These are phyloP conservation scores for Nesospiza acunhae DNA, from an alignment of 2,113 vertebrate species.

Conservation along the genomic window DNA sequence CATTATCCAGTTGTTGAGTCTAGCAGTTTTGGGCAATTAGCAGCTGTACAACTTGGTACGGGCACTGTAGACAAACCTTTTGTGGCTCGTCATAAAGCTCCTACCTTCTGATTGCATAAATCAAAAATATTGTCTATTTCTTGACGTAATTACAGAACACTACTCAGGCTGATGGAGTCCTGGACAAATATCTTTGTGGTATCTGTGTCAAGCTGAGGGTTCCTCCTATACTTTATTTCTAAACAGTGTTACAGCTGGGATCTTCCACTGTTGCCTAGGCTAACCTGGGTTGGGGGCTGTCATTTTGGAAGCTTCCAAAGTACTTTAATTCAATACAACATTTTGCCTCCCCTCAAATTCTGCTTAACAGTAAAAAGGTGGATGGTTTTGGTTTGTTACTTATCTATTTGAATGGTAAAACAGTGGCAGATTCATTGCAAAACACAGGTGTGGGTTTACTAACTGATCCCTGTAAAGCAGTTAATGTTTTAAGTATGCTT, in stretches of 20 bases:
- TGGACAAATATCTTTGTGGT: slow-evolving; percentile 42
- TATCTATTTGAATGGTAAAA: background rate
- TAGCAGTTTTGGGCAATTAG: background rate
- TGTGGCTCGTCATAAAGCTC: background rate
- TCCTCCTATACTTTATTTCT: slow-evolving; percentile 44
- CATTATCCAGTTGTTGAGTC: background rate
- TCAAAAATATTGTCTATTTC: slow-evolving; percentile 72
- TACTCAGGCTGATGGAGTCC: slow-evolving; percentile 45
- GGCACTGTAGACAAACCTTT: background rate
- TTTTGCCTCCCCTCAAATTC: background rate
- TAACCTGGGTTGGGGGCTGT: background rate
- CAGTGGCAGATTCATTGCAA: slow-evolving; percentile 69
- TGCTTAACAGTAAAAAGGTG: background rate
- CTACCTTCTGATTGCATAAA: background rate
- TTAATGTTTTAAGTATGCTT: background rate
- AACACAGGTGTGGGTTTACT: slow-evolving; percentile 69
- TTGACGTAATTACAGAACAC: slow-evolving; percentile 45
- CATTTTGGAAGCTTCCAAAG: background rate
- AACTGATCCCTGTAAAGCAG: slow-evolving; percentile 18
- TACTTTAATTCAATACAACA: background rate
- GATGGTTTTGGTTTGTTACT: background rate
- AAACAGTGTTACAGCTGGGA: slow-evolving; percentile 5
- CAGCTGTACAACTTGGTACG: background rate
- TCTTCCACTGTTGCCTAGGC: slow-evolving; percentile 62
- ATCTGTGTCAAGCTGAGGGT: slow-evolving; percentile 45